A percentile compares a stretch with the other conserved stretches of the same genome.
Evolutionary conservation across 2,888 invertebrate genomes (phyloP).

Genomic region (Cantharis lateralis): DNA sequence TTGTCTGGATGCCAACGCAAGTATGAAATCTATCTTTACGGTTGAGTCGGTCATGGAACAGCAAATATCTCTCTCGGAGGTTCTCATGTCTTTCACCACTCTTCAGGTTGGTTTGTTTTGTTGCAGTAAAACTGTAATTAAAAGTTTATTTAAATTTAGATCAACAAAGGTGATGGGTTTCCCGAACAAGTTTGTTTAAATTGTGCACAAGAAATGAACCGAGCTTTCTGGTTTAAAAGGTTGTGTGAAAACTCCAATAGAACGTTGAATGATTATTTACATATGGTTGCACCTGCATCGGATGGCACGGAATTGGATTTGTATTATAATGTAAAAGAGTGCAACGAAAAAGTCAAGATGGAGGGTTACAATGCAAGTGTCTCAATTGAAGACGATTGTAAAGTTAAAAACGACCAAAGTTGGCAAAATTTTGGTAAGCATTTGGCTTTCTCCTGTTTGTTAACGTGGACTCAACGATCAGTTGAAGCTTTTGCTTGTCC

Average conservation of each 20-base stretch:
- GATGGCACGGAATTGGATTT: background rate
- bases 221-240: conserved; percentile 44
- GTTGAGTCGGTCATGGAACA: conserved; percentile 36
- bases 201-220: conserved; percentile 42
- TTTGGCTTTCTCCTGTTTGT: background rate
- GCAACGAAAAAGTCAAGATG: background rate
- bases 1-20: conserved; percentile 36
- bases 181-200: conserved; percentile 47
- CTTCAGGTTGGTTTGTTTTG: conserved; percentile 35
- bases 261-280: conserved; percentile 33
- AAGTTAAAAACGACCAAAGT: background rate
- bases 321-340: background rate
- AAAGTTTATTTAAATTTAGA: conserved; percentile 33
- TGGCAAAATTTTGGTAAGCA: background rate
- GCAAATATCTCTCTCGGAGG: conserved; percentile 35
- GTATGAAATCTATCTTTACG: conserved; percentile 35
- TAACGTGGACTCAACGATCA: background rate
- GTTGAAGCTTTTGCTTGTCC: no score
- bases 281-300: conserved; percentile 9
- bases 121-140: background rate
- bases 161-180: conserved; percentile 44
- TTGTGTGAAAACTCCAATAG: conserved; percentile 47
- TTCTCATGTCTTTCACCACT: conserved; percentile 42
- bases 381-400: background rate
- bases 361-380: background rate